phyloP scores from a whole-genome alignment of 35 echinoderm and acorn worm species.

The Ptychodera flava region DNA sequence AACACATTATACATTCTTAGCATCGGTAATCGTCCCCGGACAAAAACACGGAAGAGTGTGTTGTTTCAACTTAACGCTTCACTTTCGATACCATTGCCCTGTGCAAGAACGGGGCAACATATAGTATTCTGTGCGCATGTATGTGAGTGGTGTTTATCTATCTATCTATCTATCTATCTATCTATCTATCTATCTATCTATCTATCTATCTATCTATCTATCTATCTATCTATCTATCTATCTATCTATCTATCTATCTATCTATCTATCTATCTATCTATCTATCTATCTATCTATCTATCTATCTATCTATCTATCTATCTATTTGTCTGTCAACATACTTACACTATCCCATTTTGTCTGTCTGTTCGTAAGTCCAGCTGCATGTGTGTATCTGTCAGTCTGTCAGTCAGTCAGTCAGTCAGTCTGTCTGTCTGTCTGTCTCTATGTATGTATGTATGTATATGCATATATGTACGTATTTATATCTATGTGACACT shows the following conservation, averaged over 20 bases:
- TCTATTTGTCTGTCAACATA: background rate
- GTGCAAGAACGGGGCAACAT: no score
- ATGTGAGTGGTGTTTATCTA: background rate
- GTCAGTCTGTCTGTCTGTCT: background rate
- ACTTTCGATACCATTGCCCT: no score
- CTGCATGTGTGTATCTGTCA: background rate
- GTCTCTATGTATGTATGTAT: background rate
- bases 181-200: conserved; percentile 2
- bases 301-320: background rate
- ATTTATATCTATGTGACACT: background rate
- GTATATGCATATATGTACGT: background rate
- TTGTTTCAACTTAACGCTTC: no score
- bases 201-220: conserved; percentile 2
- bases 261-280: background rate
- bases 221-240: conserved; percentile 2
- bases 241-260: background rate
- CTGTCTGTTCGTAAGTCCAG: background rate
- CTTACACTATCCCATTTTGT: no score
- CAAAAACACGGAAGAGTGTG: no score
- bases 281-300: background rate
- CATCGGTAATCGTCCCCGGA: no score
- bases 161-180: conserved; percentile 1
- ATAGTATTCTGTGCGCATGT: no score
- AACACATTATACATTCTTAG: no score
- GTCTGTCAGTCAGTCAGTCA: background rate